Evolutionary conservation across 2,797 vertebrate genomes (phyloP).

Genomic region (Xerus rutilus): DNA sequence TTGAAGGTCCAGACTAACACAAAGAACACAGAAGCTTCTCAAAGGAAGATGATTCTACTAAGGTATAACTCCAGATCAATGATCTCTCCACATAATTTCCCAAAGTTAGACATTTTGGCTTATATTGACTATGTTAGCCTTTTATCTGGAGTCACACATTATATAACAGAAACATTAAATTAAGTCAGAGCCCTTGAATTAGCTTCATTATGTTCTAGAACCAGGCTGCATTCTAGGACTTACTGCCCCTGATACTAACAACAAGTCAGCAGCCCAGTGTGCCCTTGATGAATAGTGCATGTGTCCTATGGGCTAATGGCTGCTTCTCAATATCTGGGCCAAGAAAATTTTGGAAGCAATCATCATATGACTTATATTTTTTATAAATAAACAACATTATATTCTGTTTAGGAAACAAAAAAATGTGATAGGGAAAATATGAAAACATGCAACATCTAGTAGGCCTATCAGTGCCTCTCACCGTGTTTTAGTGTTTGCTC

Average conservation of each 20-base stretch:
- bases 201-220: neutral
- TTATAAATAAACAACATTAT: neutral
- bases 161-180: neutral
- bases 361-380: neutral
- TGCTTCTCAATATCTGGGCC: neutral
- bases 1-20: neutral
- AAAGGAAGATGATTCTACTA: neutral
- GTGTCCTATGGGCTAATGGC: too few species aligned
- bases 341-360: neutral
- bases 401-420: neutral
- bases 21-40: neutral
- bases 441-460: neutral
- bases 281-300: neutral
- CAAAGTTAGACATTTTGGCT: neutral
- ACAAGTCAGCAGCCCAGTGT: too few species aligned
- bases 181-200: neutral
- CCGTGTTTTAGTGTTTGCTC: neutral
- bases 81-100: neutral
- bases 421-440: too few species aligned
- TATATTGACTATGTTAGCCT: neutral
- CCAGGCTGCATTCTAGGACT: too few species aligned
- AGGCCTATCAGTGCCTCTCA: neutral
- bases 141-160: neutral
- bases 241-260: neutral
- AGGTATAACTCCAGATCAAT: neutral